These are phyloP conservation scores for Carassius auratus DNA, from an alignment of 2,113 vertebrate genomes.

Conservation along the genomic window DNA sequence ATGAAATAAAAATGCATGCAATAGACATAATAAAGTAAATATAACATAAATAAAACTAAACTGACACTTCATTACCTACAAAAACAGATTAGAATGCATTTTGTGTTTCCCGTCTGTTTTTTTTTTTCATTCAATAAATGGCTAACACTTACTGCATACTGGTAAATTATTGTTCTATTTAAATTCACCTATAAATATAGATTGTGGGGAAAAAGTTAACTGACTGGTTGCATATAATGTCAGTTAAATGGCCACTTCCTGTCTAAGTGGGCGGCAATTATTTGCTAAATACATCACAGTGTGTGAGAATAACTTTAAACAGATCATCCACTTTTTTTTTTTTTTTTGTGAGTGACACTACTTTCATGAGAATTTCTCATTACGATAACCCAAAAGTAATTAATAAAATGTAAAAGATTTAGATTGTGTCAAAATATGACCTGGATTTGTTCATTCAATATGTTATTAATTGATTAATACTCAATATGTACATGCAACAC, in stretches of 20 bases:
- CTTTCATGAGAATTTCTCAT: background rate
- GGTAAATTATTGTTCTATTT: background rate
- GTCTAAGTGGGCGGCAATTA: background rate
- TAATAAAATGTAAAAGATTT: background rate
- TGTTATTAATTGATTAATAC: background rate
- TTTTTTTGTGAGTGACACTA: background rate
- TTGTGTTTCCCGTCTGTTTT: background rate
- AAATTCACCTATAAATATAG: background rate
- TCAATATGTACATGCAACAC: background rate
- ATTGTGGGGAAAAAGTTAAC: background rate
- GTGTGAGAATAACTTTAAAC: background rate
- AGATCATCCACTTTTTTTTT: background rate
- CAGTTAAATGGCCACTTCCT: background rate
- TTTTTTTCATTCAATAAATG: background rate
- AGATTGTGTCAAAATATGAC: background rate
- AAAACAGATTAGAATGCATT: background rate
- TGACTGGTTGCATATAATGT: background rate
- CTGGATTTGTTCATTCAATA: background rate
- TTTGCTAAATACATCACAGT: background rate
- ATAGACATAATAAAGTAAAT: background rate
- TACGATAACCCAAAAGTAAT: background rate
- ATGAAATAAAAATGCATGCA: background rate
- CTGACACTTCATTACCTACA: background rate
- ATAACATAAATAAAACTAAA: background rate
- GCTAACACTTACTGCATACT: background rate